Conservation (phyloP, 2,113 vertebrate genomes). For the Oxygymnocypris stewartii region DNA sequence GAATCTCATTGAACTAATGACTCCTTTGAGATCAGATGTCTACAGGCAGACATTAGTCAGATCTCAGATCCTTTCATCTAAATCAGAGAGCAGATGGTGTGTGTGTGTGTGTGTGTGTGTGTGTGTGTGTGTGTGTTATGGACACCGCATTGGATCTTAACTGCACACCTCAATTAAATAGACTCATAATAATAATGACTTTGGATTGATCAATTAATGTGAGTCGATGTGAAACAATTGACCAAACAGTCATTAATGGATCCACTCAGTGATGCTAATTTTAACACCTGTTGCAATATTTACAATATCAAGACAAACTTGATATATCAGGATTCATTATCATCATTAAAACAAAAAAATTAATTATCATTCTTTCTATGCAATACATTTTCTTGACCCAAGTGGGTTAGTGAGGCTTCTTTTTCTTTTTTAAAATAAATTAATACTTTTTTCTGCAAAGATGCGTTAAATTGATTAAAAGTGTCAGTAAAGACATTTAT, state of each 20-base stretch:
- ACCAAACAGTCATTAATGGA: not conserved
- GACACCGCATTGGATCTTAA: not conserved
- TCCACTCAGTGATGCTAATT: slow-evolving; percentile 7
- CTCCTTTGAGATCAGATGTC: slow-evolving; percentile 24
- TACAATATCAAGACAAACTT: not conserved
- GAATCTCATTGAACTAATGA: slow-evolving; percentile 32
- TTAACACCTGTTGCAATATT: not conserved
- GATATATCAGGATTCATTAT: not conserved
- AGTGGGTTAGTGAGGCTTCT: not conserved
- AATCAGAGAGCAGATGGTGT: slow-evolving; percentile 5
- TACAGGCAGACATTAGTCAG: slow-evolving; percentile 16
- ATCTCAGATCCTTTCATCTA: not conserved
- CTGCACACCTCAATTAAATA: slow-evolving; percentile 14
- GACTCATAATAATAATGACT: slow-evolving; percentile 5
- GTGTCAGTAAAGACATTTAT: not conserved
- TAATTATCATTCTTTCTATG: too few relatives aligned
- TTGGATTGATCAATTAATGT: slow-evolving; percentile 17
- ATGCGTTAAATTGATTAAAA: not conserved
- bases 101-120: too few relatives aligned
- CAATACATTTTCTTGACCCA: not conserved
- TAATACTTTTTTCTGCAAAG: not conserved
- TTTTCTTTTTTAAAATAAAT: too few relatives aligned
- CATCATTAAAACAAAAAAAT: too few relatives aligned
- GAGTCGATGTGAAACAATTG: slow-evolving; percentile 7
- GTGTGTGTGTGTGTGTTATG: too few relatives aligned